A percentile compares a stretch with the other conserved stretches of the same genome.
These are phyloP conservation scores for Heliconius erato DNA, from an alignment of 2,888 invertebrate species.

Conservation along the genomic window DNA sequence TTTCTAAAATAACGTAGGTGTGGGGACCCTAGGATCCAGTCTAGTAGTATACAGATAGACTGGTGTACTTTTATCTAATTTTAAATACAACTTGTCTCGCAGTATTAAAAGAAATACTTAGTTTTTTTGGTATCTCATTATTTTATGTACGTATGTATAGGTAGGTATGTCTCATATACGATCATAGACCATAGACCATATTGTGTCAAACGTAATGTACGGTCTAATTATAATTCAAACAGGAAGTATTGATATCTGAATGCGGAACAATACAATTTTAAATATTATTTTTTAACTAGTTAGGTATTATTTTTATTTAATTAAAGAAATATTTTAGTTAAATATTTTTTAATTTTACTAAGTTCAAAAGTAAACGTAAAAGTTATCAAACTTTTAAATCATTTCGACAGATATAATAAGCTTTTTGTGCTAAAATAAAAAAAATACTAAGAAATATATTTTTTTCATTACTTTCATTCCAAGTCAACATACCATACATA, in stretches of 20 bases:
- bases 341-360: no score
- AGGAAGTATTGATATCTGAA: constrained; percentile 67
- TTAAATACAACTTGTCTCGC: neutral
- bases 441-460: no score
- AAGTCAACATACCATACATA: neutral
- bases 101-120: neutral
- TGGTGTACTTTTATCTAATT: neutral
- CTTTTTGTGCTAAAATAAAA: no score
- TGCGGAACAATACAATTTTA: constrained; percentile 53
- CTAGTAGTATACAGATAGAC: neutral
- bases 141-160: neutral
- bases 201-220: neutral
- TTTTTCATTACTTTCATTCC: no score
- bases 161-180: neutral
- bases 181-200: neutral
- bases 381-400: no score
- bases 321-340: no score
- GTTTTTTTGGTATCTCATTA: neutral
- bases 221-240: constrained; percentile 53
- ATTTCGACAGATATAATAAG: no score
- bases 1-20: no score
- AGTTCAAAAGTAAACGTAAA: no score
- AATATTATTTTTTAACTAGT: neutral
- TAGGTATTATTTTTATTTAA: no score
- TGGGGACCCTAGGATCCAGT: no score